Evolutionary conservation across 2,888 invertebrate genomes (phyloP), one percentile per base, ranked within the genome.

Genomic region (Suillia variegata): DNA sequence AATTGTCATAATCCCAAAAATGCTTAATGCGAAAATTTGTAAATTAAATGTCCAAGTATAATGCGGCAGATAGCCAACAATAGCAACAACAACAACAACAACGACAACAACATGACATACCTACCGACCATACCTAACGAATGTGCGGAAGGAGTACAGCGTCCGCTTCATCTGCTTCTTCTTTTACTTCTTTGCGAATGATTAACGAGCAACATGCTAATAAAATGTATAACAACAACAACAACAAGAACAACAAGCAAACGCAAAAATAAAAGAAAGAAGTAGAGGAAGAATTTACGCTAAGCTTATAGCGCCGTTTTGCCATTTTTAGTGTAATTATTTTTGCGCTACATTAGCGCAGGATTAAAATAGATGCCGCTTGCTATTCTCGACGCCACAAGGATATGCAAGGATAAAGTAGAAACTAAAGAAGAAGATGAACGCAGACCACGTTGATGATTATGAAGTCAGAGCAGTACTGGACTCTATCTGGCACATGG

Each of bases 191-290:
- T 17, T 51, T 33, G 15, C 51, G 38, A 55, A 58, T 62, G 62
- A 59, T 62, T 58, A 62, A 62, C 55, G 59, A 62, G 62, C 62
- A 58, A 58, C 55, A 60, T 58, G 57, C 57, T 59, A 62, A 58
- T 58, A 60, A 60, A 59, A 62, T 55, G 22, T 60, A 55, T 49
- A 54, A 51, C 31, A 31, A 22, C 6, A 26, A 21, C 31, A 50
- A n/a, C 22, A 50, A 22, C 18, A n/a, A n/a, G n/a, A n/a, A n/a
- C n/a, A n/a, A n/a, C n/a, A n/a, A n/a, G n/a, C n/a, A n/a, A n/a
- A n/a, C 49, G 17, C 38, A 42, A 13, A 38, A 54, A n/a, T 12
- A 42, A n/a, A 3, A 50, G 5, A 13, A 50, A 50, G 2, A 50
- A n/a, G 48, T 10, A 48, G 5, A 18, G 10, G 20, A 48, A 13